Evolutionary conservation across 2,888 invertebrate species (phyloP).

Genomic region (Hololepta plana): DNA sequence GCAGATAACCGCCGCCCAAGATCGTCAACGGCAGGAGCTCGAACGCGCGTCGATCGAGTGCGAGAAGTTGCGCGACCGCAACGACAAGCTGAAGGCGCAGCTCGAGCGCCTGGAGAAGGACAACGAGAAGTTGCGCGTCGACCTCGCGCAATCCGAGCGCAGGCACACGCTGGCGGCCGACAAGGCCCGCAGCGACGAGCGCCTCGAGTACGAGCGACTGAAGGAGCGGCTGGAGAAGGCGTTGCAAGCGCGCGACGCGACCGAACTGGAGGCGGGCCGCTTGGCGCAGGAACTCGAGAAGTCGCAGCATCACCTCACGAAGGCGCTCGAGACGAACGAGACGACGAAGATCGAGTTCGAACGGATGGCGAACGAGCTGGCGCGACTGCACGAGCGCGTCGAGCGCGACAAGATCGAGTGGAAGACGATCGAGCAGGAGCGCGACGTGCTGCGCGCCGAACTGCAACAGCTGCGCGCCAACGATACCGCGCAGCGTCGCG

Average conservation of each 20-base stretch:
- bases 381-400: constrained; percentile 62
- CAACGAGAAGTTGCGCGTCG: constrained; percentile 57
- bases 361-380: constrained; percentile 63
- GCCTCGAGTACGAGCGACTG: constrained; percentile 65
- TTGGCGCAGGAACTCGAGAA: constrained; percentile 74
- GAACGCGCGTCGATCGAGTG: constrained; percentile 77
- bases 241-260: constrained; percentile 61
- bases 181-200: constrained; percentile 45
- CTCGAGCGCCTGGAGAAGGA: constrained; percentile 56
- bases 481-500: constrained; percentile 44
- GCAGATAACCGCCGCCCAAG: constrained; percentile 51
- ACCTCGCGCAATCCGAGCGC: constrained; percentile 43
- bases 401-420: constrained; percentile 54
- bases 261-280: constrained; percentile 70
- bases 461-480: constrained; percentile 45
- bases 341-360: constrained; percentile 72
- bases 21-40: constrained; percentile 62
- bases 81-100: constrained; percentile 63
- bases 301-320: constrained; percentile 64
- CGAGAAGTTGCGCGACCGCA: constrained; percentile 68
- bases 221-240: constrained; percentile 77
- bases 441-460: constrained; percentile 52
- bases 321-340: constrained; percentile 70
- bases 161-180: constrained; percentile 41
- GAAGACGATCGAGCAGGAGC: constrained; percentile 52